Evolutionary conservation across 2,888 invertebrate genomes (phyloP).

Genomic region (Eugnorisma glareosa): DNA sequence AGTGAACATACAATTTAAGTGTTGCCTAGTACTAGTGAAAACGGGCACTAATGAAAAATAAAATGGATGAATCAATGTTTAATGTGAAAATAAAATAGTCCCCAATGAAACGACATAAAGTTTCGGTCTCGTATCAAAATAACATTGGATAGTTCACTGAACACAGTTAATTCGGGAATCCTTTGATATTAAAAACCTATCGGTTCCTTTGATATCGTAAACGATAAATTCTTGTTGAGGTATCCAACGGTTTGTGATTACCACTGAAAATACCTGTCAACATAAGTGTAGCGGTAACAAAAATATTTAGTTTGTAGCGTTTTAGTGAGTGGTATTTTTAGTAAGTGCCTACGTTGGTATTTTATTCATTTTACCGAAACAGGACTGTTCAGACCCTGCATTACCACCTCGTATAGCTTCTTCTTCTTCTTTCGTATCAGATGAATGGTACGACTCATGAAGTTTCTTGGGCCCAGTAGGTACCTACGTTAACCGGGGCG

Average conservation of each 20-base stretch:
- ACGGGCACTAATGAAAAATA: neutral
- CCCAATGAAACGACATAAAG: neutral
- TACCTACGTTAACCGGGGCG: too few relatives aligned
- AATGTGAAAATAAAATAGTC: conserved; percentile 11
- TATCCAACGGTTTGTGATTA: conserved; percentile 37
- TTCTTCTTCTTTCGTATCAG: neutral
- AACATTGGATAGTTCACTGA: conserved; percentile 56
- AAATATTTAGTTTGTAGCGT: conserved; percentile 9
- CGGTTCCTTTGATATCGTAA: conserved; percentile 50
- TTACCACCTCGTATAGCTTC: neutral
- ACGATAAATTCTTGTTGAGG: conserved; percentile 42
- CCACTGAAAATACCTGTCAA: conserved; percentile 25
- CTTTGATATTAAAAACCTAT: conserved; percentile 63
- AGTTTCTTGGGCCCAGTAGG: neutral
- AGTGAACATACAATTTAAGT: too few relatives aligned
- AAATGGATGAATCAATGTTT: too few relatives aligned
- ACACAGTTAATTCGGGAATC: conserved; percentile 44
- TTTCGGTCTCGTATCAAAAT: conserved; percentile 24
- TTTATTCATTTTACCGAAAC: neutral
- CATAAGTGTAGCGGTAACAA: conserved; percentile 4
- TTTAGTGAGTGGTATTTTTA: neutral
- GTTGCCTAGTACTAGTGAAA: neutral
- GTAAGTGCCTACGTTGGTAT: neutral
- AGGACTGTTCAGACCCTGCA: neutral
- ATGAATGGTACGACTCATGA: neutral